Base-by-base conservation (phyloP, 2,113 vertebrate species). In the Brachirus orientalis region DNA sequence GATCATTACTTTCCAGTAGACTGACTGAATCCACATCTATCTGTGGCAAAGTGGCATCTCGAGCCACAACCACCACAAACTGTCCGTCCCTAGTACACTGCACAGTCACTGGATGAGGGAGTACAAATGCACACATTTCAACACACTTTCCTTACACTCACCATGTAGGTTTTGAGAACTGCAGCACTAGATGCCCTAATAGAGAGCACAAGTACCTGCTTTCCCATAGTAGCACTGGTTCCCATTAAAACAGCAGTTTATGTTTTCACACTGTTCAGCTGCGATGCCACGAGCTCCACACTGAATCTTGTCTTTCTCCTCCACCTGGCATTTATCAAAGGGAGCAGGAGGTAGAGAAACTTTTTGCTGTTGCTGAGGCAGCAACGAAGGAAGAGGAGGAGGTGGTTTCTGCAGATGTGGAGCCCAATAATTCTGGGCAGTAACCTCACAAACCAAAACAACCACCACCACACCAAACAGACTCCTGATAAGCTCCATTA, bases 61-160 rank as follows among this genome's bases (percentile, higher is more conserved):
- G 75, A 47, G 89, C 86, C 12, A 93, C 84, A 6, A 92, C 89
- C 22, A 93, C 76, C 63, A 92, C 84, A 85, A 93, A 92, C 77
- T 92, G 92, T 3, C 91, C 92, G 75, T 93, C 89, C 40, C 62
- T 87, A 46, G 85, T 91, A 57, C 92, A 93, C 87, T 93, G 92
- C 40, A 93, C 88, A 35, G 91, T 93, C 77, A 93, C 92, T 92
- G 75, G 8, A 7, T 3, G 14, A 68, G 16, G 65, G 19, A 37
- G 33, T 5, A 6, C 17, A 19, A 12, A 4, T 1, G 10, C 9
- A 19, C 0, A 8, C 17, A 1, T 14, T 22, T n/a, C n/a, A n/a
- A n/a, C n/a, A n/a, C n/a, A n/a, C n/a, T n/a, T n/a, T n/a, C n/a
- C n/a, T n/a, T n/a, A n/a, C n/a, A n/a, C n/a, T n/a, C n/a, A n/a